Percentiles rank a stretch among this genome's conserved stretches.
Evolutionary conservation across 1,140 invertebrate genomes (phyloP).

Genomic region (Halesus radiatus): DNA sequence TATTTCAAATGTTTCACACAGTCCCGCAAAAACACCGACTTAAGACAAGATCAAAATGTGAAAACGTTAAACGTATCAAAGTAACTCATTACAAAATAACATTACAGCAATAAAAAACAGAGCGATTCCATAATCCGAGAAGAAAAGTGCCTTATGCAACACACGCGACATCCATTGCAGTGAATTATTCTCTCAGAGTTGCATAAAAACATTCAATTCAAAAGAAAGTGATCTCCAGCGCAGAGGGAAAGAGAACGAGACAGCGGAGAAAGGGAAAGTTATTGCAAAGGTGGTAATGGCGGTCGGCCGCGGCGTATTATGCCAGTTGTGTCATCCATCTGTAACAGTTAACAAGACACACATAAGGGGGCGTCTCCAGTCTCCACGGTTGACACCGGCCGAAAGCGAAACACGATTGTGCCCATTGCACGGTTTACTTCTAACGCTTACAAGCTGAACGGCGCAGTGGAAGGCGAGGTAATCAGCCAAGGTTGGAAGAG

Average conservation of each 20-base stretch:
- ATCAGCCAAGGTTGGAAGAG: constrained; percentile 9
- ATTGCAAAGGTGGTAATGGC: constrained; percentile 2
- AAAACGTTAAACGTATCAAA: background rate
- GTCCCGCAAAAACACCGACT: background rate
- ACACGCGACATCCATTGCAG: background rate
- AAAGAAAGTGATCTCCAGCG: constrained; percentile 1
- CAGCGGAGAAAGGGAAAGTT: constrained; percentile 11
- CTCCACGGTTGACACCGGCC: constrained; percentile 18
- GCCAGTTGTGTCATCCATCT: background rate
- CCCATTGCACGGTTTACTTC: background rate
- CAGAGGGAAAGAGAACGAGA: background rate
- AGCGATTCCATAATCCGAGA: background rate
- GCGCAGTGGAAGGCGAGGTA: background rate
- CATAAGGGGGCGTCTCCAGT: background rate
- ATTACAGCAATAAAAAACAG: background rate
- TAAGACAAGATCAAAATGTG: background rate
- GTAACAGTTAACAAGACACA: constrained; percentile 5
- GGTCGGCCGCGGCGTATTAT: background rate
- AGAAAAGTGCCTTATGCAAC: background rate
- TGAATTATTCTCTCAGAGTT: constrained; percentile 2
- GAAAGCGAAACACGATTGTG: constrained; percentile 21
- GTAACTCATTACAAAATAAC: background rate
- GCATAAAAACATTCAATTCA: constrained; percentile 1
- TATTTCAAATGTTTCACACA: background rate
- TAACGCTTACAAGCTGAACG: too few species aligned